phyloP scores from a whole-genome alignment of 2,888 invertebrate genomes.

The Mythimna ferrago region DNA sequence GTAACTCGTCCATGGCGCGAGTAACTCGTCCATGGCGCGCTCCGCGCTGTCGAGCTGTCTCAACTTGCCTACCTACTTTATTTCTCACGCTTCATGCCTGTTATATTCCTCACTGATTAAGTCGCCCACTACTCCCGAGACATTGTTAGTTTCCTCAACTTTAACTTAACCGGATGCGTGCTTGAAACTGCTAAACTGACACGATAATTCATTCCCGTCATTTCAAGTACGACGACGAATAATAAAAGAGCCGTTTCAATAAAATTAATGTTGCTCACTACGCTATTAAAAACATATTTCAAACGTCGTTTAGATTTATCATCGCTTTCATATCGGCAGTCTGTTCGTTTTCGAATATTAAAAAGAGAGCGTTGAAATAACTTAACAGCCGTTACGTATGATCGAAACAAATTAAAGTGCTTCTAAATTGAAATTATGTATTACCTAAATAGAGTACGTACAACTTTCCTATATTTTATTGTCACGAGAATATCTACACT shows the following conservation, averaged over 20 bases:
- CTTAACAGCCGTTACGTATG: conserved; percentile 38
- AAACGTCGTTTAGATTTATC: conserved; percentile 51
- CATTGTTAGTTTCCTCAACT: conserved; percentile 31
- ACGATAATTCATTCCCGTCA: conserved; percentile 30
- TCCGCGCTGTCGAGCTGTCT: conserved; percentile 66
- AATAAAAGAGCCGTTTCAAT: conserved; percentile 53
- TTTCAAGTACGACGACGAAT: conserved; percentile 16
- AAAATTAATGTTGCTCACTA: conserved; percentile 44
- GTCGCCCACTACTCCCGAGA: conserved; percentile 44
- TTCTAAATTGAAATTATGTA: conserved; percentile 35
- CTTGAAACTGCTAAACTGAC: conserved; percentile 31
- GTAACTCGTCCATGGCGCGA: conserved; percentile 54
- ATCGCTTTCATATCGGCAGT: conserved; percentile 43
- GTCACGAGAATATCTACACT: not conserved
- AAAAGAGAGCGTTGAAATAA: conserved; percentile 41
- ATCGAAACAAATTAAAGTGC: conserved; percentile 43
- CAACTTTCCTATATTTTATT: conserved; percentile 8
- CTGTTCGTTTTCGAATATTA: conserved; percentile 45
- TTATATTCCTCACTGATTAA: conserved; percentile 65
- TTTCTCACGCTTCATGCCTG: conserved; percentile 63
- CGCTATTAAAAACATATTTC: conserved; percentile 51
- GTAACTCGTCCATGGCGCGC: conserved; percentile 54
- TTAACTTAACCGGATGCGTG: conserved; percentile 20
- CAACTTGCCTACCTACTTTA: conserved; percentile 70
- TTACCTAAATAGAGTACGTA: conserved; percentile 13